Base-by-base conservation (phyloP, 2,888 invertebrate species). In the Yponomeuta sedellus region DNA sequence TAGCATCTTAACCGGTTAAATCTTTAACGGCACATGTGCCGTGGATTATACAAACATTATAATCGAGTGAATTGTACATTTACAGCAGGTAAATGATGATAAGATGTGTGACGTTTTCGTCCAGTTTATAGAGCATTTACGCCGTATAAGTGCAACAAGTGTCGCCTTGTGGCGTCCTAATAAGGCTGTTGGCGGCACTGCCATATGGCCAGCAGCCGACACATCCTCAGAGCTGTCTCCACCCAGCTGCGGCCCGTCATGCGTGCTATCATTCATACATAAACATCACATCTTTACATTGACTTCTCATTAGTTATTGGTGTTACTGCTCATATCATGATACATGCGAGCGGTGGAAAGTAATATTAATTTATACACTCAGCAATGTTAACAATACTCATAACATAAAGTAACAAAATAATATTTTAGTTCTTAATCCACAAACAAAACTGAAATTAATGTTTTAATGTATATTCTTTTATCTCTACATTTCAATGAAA, bases 91-190 rank as follows among this genome's bases (percentile, higher is more conserved):
- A 74, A 74, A 78, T 74, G 77, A 75, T 78, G 81, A 81, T 82
- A 85, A 83, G 75, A 80, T 76, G 76, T 81, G 76, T 81, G 77
- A 80, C 75, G 74, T 72, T 75, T 79, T 77, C 76, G 77, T 73
- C 74, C 70, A 79, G 79, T 84, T 87, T 82, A 83, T 88, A 77
- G 86, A 88, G 82, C 87, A 85, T 80, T 86, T 85, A 81, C 74
- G 80, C 91, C 91, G 84, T 91, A 91, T 90, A 91, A 83, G 91
- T 88, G 91, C 91, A 91, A 87, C 90, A 85, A 88, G 88, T 89
- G 85, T 89, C 82, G 88, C 91, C 91, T 91, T 89, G 91, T 74
- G 74, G 78, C 78, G 79, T 82, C 85, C 90, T 82, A 85, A 90
- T 91, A 90, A 81, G 91, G 91, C 71, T 75, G 77, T 75, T 77